Evolutionary conservation across 2,113 vertebrate species (phyloP), one percentile per base, ranked within the genome.

Genomic region (Paradisaea rubra): DNA sequence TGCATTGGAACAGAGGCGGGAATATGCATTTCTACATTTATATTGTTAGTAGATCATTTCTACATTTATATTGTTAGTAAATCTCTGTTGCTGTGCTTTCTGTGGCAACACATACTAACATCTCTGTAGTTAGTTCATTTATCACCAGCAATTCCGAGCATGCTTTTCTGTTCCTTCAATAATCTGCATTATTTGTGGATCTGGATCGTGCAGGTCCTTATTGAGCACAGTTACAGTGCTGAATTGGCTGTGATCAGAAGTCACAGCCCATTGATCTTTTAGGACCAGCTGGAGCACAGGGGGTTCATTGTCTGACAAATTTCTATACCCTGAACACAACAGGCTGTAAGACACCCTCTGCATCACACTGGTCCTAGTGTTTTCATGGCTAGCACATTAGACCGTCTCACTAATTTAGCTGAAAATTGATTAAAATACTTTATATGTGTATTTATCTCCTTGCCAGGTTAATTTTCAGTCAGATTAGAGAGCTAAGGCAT

Each of bases 141-240:
- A 33, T 37, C 33, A 77, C 11, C 7, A 13, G 39, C 11, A 18
- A 15, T 39, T 69, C 63, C 53, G 39, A 60, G 56, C 7, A 3
- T 7, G 7, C 5, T 60, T 37, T 52, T 44, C 19, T 37, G 37
- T 31, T 18, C 14, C 45, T 37, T 45, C 45, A 39, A 2, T 18
- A 31, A 52, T 15, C 72, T 15, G 10, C 25, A 5, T 14, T 37
- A 6, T 15, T 31, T 14, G 22, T 37, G 33, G 39, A 12, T 28
- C 11, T n/a, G 73, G 18, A 45, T 28, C 0, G 1, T 68, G 45
- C 9, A 69, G 47, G 13, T 37, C 18, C 54, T 77, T 22, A 18
- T 2, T 33, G 33, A 23, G 19, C 72, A 39, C 4, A 9, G 45
- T 37, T 19, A 3, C 0, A 4, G 33, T 18, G 21, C 44, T 53